Percentiles rank a stretch among this genome's conserved stretches.
Conservation (phyloP, 2,797 vertebrate genomes). For the Harpagifer antarcticus region DNA sequence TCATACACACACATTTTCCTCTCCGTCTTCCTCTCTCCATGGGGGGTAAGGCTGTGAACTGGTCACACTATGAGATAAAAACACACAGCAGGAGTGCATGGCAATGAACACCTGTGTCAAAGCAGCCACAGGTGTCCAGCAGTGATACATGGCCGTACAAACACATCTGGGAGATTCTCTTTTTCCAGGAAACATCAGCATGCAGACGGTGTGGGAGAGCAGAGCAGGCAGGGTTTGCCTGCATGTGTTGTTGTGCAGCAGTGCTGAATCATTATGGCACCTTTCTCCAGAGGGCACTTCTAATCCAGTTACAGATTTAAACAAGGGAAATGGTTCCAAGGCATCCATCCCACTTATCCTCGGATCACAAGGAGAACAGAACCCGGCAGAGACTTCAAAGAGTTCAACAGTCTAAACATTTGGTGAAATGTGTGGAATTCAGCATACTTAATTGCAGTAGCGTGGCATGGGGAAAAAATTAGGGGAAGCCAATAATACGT, state of each 20-base stretch:
- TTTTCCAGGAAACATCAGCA: constrained; percentile 25
- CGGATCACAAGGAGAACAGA: constrained; percentile 62
- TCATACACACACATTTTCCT: constrained; percentile 24
- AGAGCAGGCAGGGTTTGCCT: constrained; percentile 9
- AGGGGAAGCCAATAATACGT: no score
- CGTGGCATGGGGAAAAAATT: no score
- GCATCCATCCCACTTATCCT: constrained; percentile 70
- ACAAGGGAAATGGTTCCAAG: constrained; percentile 70
- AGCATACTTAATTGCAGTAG: constrained; percentile 72
- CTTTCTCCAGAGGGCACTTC: constrained; percentile 71
- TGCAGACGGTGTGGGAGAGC: constrained; percentile 36
- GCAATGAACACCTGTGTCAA: constrained; percentile 52
- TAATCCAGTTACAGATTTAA: constrained; percentile 78
- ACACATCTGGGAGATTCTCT: constrained; percentile 46
- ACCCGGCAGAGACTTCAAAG: constrained; percentile 69
- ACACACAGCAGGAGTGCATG: constrained; percentile 16
- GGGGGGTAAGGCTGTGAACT: constrained; percentile 36
- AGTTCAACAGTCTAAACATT: constrained; percentile 69
- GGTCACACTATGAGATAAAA: constrained; percentile 25
- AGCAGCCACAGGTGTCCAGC: constrained; percentile 47
- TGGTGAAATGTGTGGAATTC: constrained; percentile 73
- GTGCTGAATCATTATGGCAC: constrained; percentile 65
- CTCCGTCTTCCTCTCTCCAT: constrained; percentile 6
- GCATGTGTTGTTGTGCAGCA: constrained; percentile 45
- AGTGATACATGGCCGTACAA: background rate